Conservation (phyloP, 2,113 vertebrate genomes). For the human (Homo sapiens) region DNA sequence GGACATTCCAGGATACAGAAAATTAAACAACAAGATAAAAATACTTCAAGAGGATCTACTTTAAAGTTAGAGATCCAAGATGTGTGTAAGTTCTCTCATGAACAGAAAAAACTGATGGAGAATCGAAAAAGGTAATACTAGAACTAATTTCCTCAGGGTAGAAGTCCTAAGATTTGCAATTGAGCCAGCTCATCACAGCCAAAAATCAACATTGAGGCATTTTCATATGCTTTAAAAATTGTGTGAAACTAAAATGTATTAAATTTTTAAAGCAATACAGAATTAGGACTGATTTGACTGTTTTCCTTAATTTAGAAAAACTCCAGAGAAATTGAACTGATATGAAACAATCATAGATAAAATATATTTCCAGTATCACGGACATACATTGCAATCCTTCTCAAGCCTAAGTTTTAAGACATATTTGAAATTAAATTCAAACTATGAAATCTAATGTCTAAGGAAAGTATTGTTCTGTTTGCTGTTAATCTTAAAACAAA, state of each 20-base stretch:
- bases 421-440: neutral
- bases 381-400: neutral
- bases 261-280: neutral
- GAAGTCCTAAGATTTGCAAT: neutral
- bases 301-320: neutral
- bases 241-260: neutral
- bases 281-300: neutral
- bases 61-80: neutral
- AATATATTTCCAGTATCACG: neutral
- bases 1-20: neutral
- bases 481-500: neutral
- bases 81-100: neutral
- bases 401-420: neutral
- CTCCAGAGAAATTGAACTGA: neutral
- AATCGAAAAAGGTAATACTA: neutral
- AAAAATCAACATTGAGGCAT: neutral
- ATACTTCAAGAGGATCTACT: neutral
- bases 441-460: neutral
- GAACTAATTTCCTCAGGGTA: neutral
- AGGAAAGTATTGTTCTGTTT: neutral
- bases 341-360: neutral
- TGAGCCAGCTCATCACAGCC: neutral
- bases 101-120: neutral
- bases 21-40: neutral
- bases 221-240: neutral